Base-by-base conservation (phyloP, 2,113 vertebrate species). In the Ranitomeya variabilis region DNA sequence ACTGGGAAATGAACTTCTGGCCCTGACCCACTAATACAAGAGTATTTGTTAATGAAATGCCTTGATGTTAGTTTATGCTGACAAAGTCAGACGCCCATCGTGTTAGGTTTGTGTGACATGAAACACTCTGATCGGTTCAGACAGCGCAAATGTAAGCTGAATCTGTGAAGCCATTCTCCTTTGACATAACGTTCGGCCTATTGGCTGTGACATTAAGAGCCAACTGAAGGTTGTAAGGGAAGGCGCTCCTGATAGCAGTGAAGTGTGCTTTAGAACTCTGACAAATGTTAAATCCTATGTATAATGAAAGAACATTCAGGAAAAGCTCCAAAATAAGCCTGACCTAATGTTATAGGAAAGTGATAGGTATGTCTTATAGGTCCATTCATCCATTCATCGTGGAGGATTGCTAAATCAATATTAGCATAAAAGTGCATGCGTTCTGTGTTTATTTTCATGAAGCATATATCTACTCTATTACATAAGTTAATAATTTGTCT, bases 371-470 rank as follows among this genome's bases (percentile, higher is more conserved):
- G 77, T 18, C 86, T 69, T 59, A 81, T 57, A 80, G 23, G 11
- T 67, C 77, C 62, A 52, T 87, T 87, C 86, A 87, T 87, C 77
- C 77, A 59, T 79, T 71, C 77, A 31, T 80, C 19, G 31, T 64
- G 23, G 45, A 79, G 45, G 76, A 79, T n/a, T 71, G 26, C 77
- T 87, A 81, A 79, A 80, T n/a, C 54, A 81, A 87, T 87, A 87
- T 87, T 87, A 57, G 52, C 14, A 71, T 51, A 67, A 66, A 71
- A 57, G 59, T 37, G 26, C 60, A 31, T 23, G 16, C 64, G 26
- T 80, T 21, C 86, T 71, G 19, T 52, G 18, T 87, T 87, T 87
- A 80, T 80, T 87, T 87, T 69, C 62, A 14, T 59, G 62, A 69
- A 80, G 19, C 64, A 71, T 54, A 71, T 59, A 69, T 80, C 76